phyloP scores from a whole-genome alignment of 2,113 vertebrate genomes.

The Zonotrichia leucophrys region DNA sequence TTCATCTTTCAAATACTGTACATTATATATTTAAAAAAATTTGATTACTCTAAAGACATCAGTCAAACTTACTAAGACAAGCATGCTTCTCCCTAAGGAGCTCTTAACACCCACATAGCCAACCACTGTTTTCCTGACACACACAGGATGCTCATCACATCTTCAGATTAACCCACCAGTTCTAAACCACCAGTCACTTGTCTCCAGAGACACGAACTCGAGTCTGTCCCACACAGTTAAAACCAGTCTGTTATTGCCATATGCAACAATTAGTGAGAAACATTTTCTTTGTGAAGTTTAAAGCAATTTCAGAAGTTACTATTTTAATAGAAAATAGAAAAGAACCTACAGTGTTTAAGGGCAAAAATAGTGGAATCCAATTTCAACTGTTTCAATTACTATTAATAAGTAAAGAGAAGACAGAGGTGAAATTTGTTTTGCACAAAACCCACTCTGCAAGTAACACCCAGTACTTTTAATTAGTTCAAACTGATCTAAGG shows the following conservation, averaged over 20 bases:
- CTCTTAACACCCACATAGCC: not conserved
- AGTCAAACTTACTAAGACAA: not conserved
- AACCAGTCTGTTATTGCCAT: not conserved
- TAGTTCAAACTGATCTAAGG: not conserved
- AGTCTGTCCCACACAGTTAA: not conserved
- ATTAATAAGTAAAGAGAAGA: not conserved
- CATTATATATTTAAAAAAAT: not conserved
- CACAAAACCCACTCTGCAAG: not conserved
- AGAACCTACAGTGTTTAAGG: not conserved
- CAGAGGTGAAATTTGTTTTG: not conserved
- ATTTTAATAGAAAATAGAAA: not conserved
- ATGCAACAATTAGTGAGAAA: not conserved
- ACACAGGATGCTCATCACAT: not conserved
- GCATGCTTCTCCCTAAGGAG: not conserved
- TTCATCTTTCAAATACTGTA: slow-evolving; percentile 31
- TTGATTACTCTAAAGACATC: not conserved
- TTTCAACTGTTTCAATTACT: not conserved
- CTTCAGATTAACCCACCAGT: not conserved
- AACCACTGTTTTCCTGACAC: not conserved
- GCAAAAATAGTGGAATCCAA: not conserved
- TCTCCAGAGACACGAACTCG: not conserved
- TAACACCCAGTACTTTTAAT: not conserved
- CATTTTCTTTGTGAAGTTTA: not conserved
- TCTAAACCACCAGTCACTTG: not conserved
- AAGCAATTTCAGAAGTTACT: not conserved